Conservation (phyloP, 2,888 invertebrate species). For the Strigamia crassipes region DNA sequence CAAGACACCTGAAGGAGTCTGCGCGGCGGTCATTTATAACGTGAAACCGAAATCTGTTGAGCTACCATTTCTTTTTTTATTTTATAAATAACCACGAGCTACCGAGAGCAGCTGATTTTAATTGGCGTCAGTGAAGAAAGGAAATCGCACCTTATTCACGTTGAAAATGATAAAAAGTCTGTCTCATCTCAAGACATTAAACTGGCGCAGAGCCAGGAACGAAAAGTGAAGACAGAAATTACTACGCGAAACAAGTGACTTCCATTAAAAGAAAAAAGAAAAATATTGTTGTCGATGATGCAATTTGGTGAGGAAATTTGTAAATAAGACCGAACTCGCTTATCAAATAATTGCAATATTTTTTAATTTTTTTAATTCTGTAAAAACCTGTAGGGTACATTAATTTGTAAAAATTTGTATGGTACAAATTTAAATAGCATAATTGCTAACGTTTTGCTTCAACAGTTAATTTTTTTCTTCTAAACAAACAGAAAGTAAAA, state of each 20-base stretch:
- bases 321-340: not conserved
- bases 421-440: constrained; percentile 16
- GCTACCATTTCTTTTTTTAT: not conserved
- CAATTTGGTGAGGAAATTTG: not conserved
- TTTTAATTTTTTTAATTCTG: not conserved
- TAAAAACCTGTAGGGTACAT: constrained; percentile 10
- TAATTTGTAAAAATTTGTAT: constrained; percentile 16
- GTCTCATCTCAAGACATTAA: not conserved
- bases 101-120: not conserved
- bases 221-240: not conserved
- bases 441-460: constrained; percentile 7
- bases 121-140: not conserved
- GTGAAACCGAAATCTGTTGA: not conserved
- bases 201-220: not conserved
- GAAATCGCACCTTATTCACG: not conserved
- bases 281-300: not conserved
- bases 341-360: constrained; percentile 6
- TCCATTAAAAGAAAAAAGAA: not conserved
- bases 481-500: not conserved
- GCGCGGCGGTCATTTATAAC: constrained; percentile 16
- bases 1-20: constrained; percentile 16
- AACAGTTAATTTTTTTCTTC: not conserved
- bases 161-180: not conserved
- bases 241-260: not conserved
- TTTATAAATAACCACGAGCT: not conserved